phyloP scores from a whole-genome alignment of 2,888 invertebrate genomes.

The Mermis nigrescens region DNA sequence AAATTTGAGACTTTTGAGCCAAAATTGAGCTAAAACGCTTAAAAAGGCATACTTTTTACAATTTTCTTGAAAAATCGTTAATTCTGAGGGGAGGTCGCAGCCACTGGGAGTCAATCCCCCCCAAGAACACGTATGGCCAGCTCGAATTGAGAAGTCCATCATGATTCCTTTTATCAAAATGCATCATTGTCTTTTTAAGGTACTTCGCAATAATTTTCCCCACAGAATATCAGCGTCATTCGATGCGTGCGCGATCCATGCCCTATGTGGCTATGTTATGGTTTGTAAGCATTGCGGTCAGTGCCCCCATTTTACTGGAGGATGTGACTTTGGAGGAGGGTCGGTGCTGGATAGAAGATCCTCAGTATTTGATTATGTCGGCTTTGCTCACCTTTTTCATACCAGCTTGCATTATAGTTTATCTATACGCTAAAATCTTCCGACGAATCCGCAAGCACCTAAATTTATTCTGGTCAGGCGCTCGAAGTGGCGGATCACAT shows the following conservation, averaged over 20 bases:
- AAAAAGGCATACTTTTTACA: too few species aligned
- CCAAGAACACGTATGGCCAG: too few species aligned
- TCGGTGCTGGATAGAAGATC: constrained; percentile 23
- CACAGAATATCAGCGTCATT: constrained; percentile 23
- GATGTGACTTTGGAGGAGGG: constrained; percentile 11
- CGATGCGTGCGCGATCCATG: constrained; percentile 19
- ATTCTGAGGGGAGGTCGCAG: too few species aligned
- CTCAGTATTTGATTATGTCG: constrained; percentile 22
- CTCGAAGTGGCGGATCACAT: not conserved
- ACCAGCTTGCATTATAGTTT: constrained; percentile 21
- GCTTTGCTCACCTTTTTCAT: constrained; percentile 22
- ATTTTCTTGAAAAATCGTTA: too few species aligned
- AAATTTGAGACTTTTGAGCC: too few species aligned
- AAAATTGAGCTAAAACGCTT: too few species aligned
- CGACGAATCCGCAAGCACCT: not conserved
- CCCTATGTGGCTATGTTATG: constrained; percentile 19
- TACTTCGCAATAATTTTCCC: constrained; percentile 26
- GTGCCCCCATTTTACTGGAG: constrained; percentile 21
- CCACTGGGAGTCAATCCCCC: too few species aligned
- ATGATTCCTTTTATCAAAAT: not conserved
- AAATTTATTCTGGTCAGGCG: not conserved
- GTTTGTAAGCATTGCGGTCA: constrained; percentile 21
- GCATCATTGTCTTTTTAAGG: constrained; percentile 12
- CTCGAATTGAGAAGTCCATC: too few species aligned
- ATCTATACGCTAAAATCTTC: constrained; percentile 23